Evolutionary conservation across 2,888 invertebrate genomes (phyloP), one percentile per base, ranked within the genome.

Genomic region (Synergus itoensis): DNA sequence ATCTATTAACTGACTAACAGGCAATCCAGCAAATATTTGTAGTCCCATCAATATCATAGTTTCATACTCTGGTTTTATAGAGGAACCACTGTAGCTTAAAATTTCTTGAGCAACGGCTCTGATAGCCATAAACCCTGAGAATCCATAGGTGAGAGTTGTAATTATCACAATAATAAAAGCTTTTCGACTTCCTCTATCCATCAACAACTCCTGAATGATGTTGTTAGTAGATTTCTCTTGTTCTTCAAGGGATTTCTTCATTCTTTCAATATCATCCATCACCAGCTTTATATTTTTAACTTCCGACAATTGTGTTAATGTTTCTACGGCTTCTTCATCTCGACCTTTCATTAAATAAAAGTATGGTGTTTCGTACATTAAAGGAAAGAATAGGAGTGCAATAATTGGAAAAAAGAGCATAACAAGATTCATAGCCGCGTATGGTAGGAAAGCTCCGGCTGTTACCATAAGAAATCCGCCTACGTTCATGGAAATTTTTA

Each of bases 341-440:
- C 92, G 91, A 43, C 93, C 92, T 14, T 93, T 93, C 76, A 94
- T 93, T 41, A 94, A 92, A 87, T 93, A 93, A 87, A 93, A 94
- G 85, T 95, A 94, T 0, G 96, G 96, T 1, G 95, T 94, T 89
- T 96, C 96, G 0, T 95, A 95, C 93, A 95, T 94, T 60, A 94
- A 93, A 73, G 93, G 92, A 88, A 95, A 94, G 1, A 94, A 93
- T 0, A 94, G 88, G 16, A 95, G 92, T 86, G 94, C 94, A 1
- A 94, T 85, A 48, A 94, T 91, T 0, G 95, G 94, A 78, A 94
- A 92, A 0, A 94, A 90, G 64, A 94, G 92, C 77, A 94, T 93
- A 16, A 93, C 86, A 7, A 93, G 87, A 8, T 94, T 94, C 12
- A 95, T 87, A 45, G 90, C 89, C 64, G 91, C 88, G 90, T 94